These are phyloP conservation scores for Euclidia mi DNA, from an alignment of 2,888 invertebrate genomes.

Conservation along the genomic window DNA sequence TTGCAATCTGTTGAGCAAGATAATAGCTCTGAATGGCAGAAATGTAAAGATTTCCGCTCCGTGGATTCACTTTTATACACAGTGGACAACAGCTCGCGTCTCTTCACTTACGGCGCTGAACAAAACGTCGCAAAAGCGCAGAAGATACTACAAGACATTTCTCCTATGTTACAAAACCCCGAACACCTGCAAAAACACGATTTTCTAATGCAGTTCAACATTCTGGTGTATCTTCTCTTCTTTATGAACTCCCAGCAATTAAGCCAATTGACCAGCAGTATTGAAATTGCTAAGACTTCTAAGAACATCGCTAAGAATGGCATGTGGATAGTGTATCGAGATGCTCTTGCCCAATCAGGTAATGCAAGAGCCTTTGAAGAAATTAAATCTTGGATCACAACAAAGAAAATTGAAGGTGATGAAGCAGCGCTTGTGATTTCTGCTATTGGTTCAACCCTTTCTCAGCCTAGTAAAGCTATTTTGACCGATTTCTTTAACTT, in stretches of 20 bases:
- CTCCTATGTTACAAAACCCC: conserved; percentile 89
- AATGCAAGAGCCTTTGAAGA: conserved; percentile 91
- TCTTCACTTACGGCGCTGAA: conserved; percentile 54
- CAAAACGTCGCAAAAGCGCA: conserved; percentile 80
- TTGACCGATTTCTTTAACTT: conserved; percentile 90
- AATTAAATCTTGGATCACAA: conserved; percentile 90
- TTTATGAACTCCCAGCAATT: conserved; percentile 91
- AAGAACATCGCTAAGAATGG: conserved; percentile 78
- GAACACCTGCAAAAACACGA: conserved; percentile 88
- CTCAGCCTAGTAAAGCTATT: conserved; percentile 91
- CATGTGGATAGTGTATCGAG: conserved; percentile 91
- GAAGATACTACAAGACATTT: conserved; percentile 88
- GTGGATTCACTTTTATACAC: conserved; percentile 89
- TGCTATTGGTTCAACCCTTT: conserved; percentile 85
- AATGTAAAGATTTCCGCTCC: conserved; percentile 74
- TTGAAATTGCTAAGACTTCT: conserved; percentile 80
- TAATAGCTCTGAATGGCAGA: conserved; percentile 75
- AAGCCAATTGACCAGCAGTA: conserved; percentile 82
- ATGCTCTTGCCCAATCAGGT: conserved; percentile 91
- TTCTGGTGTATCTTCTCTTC: conserved; percentile 88
- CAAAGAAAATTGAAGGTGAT: conserved; percentile 83
- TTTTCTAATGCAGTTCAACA: conserved; percentile 91
- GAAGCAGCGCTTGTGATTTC: conserved; percentile 91
- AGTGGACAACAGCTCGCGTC: conserved; percentile 59
- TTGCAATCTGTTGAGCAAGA: conserved; percentile 73